Conservation (phyloP, 2,113 vertebrate species). For the Regulus satrapa region DNA sequence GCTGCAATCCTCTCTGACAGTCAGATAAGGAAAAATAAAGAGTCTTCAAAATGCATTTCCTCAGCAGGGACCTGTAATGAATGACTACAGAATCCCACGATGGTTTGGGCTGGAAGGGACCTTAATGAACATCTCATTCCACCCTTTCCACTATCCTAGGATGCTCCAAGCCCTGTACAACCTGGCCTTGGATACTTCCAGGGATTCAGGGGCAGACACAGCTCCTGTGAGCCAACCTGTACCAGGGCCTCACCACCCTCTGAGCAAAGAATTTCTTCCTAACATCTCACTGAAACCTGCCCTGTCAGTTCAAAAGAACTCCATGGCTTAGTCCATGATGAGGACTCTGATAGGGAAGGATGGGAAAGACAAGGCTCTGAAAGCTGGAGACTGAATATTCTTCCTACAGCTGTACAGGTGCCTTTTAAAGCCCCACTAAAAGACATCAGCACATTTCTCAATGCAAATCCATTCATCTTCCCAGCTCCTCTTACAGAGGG, state of each 20-base stretch:
- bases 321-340: not conserved
- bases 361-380: not conserved
- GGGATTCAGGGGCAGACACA: not conserved
- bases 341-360: not conserved
- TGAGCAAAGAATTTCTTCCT: not conserved
- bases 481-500: not conserved
- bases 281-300: not conserved
- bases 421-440: not conserved
- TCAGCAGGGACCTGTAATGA: not conserved
- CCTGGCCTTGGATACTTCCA: not conserved
- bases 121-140: fast-evolving
- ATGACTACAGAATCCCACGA: not conserved
- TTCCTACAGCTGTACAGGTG: not conserved
- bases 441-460: not conserved
- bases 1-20: not conserved
- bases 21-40: not conserved
- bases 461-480: not conserved
- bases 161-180: fast-evolving
- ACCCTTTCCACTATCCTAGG: fast-evolving
- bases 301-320: not conserved
- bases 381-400: not conserved
- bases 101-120: not conserved
- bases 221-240: not conserved
- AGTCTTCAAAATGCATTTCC: not conserved
- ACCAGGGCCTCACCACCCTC: not conserved